Conservation (phyloP, 30 jellyfish, hydroid and myxozoan species). For the Mastigias papua region DNA sequence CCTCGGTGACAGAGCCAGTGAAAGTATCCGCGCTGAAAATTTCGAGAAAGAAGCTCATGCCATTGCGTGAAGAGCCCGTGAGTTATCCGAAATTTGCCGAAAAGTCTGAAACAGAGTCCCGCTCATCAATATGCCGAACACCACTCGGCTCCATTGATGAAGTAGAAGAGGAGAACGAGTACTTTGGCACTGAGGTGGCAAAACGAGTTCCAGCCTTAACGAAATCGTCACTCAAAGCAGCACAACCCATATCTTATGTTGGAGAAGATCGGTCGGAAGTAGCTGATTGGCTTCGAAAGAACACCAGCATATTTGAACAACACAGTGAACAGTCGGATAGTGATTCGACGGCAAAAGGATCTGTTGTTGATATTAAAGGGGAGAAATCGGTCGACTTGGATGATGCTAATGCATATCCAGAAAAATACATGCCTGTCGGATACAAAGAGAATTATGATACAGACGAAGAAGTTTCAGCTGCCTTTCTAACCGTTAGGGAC, state of each 20-base stretch:
- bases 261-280: slow-evolving; percentile 42
- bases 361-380: slow-evolving; percentile 1
- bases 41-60: slow-evolving; percentile 36
- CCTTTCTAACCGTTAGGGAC: not conserved
- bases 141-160: slow-evolving; percentile 73
- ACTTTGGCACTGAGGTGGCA: not conserved
- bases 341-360: slow-evolving; percentile 30
- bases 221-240: slow-evolving; percentile 22
- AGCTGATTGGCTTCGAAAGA: slow-evolving; percentile 50
- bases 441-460: slow-evolving; percentile 10
- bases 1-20: slow-evolving; percentile 23
- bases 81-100: slow-evolving; percentile 7
- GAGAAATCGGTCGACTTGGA: not conserved
- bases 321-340: slow-evolving; percentile 28
- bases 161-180: slow-evolving; percentile 51
- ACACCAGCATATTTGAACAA: slow-evolving; percentile 7
- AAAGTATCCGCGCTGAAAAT: slow-evolving; percentile 61
- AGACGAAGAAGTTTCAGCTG: slow-evolving; percentile 27
- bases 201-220: not conserved
- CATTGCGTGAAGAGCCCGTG: slow-evolving; percentile 21
- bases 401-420: not conserved
- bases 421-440: not conserved
- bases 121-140: slow-evolving; percentile 56
- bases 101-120: slow-evolving; percentile 32
- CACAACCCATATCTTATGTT: slow-evolving; percentile 12